phyloP scores from a whole-genome alignment of 2,888 invertebrate species.

The Volucella inflata region DNA sequence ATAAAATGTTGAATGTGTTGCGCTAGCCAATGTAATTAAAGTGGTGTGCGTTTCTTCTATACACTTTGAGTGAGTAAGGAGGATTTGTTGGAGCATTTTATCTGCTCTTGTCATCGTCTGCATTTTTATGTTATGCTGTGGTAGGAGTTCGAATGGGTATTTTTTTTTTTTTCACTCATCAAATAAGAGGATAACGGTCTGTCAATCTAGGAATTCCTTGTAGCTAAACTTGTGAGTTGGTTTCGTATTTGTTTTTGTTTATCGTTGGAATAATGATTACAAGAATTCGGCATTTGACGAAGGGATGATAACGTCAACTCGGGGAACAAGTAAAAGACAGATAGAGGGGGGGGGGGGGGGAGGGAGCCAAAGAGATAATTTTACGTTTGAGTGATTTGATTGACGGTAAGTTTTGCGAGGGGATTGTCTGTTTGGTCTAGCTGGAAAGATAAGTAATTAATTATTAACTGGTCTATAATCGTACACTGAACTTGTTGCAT shows the following conservation, averaged over 20 bases:
- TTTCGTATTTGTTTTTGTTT: slow-evolving; percentile 7
- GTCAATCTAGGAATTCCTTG: slow-evolving; percentile 8
- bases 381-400: slow-evolving; percentile 24
- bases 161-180: slow-evolving; percentile 10
- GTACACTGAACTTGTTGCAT: slow-evolving; percentile 16
- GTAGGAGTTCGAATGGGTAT: not conserved
- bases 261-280: slow-evolving; percentile 1
- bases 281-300: slow-evolving; percentile 16
- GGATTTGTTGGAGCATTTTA: not conserved
- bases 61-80: not conserved
- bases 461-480: slow-evolving; percentile 38
- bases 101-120: slow-evolving; percentile 2
- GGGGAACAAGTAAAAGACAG: too few species aligned
- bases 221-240: not conserved
- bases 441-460: slow-evolving; percentile 47
- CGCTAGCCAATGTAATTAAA: slow-evolving; percentile 63
- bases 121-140: slow-evolving; percentile 1
- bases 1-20: slow-evolving; percentile 68
- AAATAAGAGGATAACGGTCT: not conserved
- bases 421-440: slow-evolving; percentile 10
- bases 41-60: slow-evolving; percentile 36
- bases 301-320: slow-evolving; percentile 12
- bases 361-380: not conserved
- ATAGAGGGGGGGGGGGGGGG: too few species aligned
- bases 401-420: slow-evolving; percentile 16